Evolutionary conservation across 2,113 vertebrate species (phyloP).

Genomic region (Deroptyus accipitrinus): DNA sequence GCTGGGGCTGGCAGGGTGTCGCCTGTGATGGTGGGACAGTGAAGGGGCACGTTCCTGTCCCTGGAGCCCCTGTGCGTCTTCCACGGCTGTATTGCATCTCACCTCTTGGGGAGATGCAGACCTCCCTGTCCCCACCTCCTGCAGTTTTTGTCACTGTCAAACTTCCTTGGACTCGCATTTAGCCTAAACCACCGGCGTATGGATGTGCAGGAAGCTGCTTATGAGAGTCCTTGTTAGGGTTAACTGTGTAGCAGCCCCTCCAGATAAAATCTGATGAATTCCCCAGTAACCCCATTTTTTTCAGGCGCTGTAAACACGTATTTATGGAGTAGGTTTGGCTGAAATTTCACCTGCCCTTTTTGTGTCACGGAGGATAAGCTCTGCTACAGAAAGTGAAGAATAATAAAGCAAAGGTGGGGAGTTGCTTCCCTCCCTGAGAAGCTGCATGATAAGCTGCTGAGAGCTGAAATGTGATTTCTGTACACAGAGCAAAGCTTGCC

Average conservation of each 20-base stretch:
- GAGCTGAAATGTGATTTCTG: neutral
- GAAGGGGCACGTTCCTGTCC: rapidly evolving
- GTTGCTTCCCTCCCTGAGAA: neutral
- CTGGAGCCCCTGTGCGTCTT: rapidly evolving
- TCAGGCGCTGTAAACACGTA: neutral
- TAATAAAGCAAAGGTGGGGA: neutral
- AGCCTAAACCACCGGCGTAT: neutral
- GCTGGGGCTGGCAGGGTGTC: rapidly evolving
- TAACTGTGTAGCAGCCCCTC: neutral
- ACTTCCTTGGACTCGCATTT: neutral
- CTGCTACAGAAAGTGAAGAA: neutral
- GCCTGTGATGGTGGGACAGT: neutral
- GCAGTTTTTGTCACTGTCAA: neutral
- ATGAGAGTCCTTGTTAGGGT: neutral
- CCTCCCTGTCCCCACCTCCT: neutral
- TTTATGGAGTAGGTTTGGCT: slow-evolving; percentile 16
- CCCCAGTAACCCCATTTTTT: neutral
- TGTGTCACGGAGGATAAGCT: neutral
- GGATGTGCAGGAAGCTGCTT: neutral
- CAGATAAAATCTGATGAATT: neutral
- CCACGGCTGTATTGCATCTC: neutral
- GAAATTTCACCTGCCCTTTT: slow-evolving; percentile 44
- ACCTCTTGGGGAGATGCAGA: neutral
- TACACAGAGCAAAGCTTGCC: neutral
- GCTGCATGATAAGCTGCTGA: neutral